Evolutionary conservation across 2,113 vertebrate genomes (phyloP).

Genomic region (Pseudonaja textilis): DNA sequence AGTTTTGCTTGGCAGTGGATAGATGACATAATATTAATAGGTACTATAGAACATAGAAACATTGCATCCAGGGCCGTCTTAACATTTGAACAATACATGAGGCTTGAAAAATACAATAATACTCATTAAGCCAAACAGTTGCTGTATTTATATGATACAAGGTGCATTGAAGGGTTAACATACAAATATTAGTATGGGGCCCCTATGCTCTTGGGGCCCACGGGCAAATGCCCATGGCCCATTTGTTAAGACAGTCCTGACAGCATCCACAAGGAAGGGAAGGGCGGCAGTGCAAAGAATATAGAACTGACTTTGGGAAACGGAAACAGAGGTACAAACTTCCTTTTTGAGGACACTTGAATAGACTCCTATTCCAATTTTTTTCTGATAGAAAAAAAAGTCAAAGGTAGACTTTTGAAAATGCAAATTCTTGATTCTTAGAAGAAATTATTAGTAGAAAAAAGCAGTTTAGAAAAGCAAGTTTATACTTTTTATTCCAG

Average conservation of each 20-base stretch:
- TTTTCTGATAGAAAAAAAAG: neutral
- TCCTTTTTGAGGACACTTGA: neutral
- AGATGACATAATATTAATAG: neutral
- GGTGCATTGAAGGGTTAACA: too few species aligned
- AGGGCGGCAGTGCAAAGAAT: neutral
- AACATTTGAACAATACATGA: too few species aligned
- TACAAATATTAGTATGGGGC: too few species aligned
- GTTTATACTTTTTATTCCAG: neutral
- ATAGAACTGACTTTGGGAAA: neutral
- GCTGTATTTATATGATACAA: too few species aligned
- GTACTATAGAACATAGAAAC: too few species aligned
- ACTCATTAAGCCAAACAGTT: too few species aligned
- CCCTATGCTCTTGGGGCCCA: too few species aligned
- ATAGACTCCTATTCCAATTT: neutral
- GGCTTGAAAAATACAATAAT: too few species aligned
- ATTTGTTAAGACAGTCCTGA: too few species aligned
- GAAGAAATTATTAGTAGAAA: neutral
- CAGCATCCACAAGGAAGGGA: neutral
- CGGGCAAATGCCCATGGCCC: too few species aligned
- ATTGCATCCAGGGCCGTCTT: too few species aligned
- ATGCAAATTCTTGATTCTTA: too few species aligned
- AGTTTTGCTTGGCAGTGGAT: neutral
- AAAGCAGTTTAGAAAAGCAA: neutral
- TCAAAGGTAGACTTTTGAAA: neutral
- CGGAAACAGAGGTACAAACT: neutral